Evolutionary conservation across 1,140 invertebrate species (phyloP).

Genomic region (Aphis gossypii): DNA sequence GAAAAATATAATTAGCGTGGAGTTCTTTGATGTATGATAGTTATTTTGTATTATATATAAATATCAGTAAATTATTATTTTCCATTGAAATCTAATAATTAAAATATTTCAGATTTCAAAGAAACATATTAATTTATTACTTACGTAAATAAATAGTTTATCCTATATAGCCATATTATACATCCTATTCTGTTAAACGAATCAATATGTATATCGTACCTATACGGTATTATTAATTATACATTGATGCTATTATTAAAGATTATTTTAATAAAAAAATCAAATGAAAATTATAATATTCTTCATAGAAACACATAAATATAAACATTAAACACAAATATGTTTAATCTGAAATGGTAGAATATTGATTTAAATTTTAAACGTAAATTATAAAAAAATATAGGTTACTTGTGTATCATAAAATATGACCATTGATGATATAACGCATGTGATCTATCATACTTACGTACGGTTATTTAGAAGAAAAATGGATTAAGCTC

Average conservation of each 20-base stretch:
- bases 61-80: background rate
- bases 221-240: background rate
- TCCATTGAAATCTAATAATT: background rate
- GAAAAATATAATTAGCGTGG: background rate
- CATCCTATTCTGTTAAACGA: background rate
- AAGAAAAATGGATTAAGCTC: background rate
- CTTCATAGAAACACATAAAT: too few species aligned
- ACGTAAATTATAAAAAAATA: background rate
- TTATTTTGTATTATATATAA: background rate
- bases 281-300: too few species aligned
- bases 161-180: background rate
- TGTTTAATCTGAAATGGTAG: background rate
- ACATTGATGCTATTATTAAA: background rate
- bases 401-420: background rate
- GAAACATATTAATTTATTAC: background rate
- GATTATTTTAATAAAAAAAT: background rate
- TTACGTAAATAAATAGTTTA: background rate
- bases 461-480: background rate
- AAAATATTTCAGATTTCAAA: background rate
- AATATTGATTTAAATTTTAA: background rate
- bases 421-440: background rate
- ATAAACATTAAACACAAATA: too few species aligned
- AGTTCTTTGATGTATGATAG: background rate
- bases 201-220: background rate
- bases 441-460: too few species aligned